Evolutionary conservation across 2,797 vertebrate genomes (phyloP).

Genomic region (Clarias pachynema): DNA sequence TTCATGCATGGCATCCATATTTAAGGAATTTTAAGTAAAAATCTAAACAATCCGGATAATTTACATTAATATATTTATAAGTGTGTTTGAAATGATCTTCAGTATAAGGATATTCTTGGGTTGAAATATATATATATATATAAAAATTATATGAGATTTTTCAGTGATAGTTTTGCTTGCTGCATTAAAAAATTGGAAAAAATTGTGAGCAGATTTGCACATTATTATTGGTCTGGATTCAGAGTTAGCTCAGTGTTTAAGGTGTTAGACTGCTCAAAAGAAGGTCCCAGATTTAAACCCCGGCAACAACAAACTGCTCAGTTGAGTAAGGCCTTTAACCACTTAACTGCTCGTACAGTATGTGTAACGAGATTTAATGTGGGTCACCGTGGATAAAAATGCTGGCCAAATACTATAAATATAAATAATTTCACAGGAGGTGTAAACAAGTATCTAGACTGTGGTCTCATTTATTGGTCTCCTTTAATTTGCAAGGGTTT

Average conservation of each 20-base stretch:
- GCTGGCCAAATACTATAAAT: no score
- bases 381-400: no score
- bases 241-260: no score
- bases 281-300: no score
- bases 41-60: background rate
- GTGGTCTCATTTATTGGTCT: background rate
- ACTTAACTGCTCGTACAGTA: no score
- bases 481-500: no score
- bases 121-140: no score
- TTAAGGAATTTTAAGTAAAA: background rate
- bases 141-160: no score
- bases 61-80: background rate
- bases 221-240: background rate
- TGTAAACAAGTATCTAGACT: background rate
- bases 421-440: background rate
- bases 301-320: no score
- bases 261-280: no score
- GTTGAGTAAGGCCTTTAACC: no score
- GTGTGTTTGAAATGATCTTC: background rate
- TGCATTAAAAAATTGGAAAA: background rate
- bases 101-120: background rate
- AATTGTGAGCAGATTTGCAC: background rate
- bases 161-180: background rate
- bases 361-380: no score
- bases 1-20: background rate